Evolutionary conservation across 2,797 vertebrate genomes (phyloP).

Genomic region (Poecilia picta): DNA sequence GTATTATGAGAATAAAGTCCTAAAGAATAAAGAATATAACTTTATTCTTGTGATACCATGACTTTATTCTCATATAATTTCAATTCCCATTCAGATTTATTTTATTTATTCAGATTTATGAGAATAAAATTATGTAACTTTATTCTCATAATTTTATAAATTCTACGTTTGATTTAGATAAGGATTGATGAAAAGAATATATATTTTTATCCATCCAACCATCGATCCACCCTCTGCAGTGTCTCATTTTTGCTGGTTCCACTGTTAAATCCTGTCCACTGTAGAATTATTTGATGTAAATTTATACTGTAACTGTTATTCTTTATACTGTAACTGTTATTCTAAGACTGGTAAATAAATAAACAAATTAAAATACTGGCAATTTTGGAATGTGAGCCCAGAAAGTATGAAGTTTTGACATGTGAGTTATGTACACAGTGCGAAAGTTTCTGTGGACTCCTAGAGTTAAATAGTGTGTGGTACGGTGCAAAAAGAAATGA

Average conservation of each 20-base stretch:
- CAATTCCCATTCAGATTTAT: too few species aligned
- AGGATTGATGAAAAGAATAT: neutral
- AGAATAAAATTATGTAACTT: too few species aligned
- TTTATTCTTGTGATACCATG: too few species aligned
- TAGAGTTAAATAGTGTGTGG: neutral
- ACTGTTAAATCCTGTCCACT: neutral
- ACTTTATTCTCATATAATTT: too few species aligned
- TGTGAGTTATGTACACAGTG: neutral
- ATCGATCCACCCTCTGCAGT: neutral
- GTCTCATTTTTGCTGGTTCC: neutral
- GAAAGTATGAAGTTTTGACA: neutral
- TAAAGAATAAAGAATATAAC: too few species aligned
- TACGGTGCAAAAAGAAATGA: neutral
- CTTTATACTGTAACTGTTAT: neutral
- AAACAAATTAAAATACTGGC: neutral
- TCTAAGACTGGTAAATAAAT: neutral
- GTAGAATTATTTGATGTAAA: neutral
- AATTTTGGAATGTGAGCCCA: neutral
- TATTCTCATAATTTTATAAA: too few species aligned
- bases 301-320: neutral
- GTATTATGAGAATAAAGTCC: too few species aligned
- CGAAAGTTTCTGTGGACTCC: constrained; percentile 13
- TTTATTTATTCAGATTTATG: too few species aligned
- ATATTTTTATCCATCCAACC: neutral
- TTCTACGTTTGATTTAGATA: neutral